Evolutionary conservation across 2,888 invertebrate species (phyloP), one percentile per base, ranked within the genome.

Genomic region (Hemaris fuciformis): DNA sequence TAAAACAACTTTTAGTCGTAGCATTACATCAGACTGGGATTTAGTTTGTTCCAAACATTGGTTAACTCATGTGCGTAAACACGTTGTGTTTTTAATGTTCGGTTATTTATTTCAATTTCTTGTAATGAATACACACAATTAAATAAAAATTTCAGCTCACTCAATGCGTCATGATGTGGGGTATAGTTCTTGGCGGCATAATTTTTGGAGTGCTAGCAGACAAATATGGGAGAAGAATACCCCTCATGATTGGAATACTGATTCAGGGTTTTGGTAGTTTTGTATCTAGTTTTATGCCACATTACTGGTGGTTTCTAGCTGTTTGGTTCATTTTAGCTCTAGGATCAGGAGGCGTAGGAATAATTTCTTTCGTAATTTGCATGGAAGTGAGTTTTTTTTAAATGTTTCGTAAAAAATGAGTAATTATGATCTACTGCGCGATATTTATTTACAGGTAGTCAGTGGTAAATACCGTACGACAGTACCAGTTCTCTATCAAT

Each of bases 1-100:
- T 70, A 83, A 79, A 23, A 89, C 88, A 27, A 74, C 93, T 43
- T 95, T 95, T 76, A 84, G 77, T 41, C 93, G 94, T 48, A 95
- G 94, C 8, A 95, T 96, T 43, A 92, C 93, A 34, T 94, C 95
- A 0, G 94, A 95, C 81, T 95, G 94, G 94, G 79, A 94, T 82
- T 85, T 95, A 66, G 94, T 95, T 18, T 95, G 95, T 76, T 88
- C 91, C 5, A 89, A 88, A 53, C 93, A 92, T 73, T 92, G 93
- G 87, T 80, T 93, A 66, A 85, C 93, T 46, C 94, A 95, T 74
- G 87, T 93, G 74, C 31, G 85, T 79, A 70, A 46, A 22, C 10
- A 0, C 22, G 4, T 3, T 10, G 3, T 45, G 4, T 38, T 38
- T 38, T 38, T 3, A 34, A 38, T 38, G n/a, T 3, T 0, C 34